Percentiles rank a stretch among this genome's conserved stretches.
These are phyloP conservation scores for Salvelinus sp. DNA, from an alignment of 2,113 vertebrate species.

Conservation along the genomic window DNA sequence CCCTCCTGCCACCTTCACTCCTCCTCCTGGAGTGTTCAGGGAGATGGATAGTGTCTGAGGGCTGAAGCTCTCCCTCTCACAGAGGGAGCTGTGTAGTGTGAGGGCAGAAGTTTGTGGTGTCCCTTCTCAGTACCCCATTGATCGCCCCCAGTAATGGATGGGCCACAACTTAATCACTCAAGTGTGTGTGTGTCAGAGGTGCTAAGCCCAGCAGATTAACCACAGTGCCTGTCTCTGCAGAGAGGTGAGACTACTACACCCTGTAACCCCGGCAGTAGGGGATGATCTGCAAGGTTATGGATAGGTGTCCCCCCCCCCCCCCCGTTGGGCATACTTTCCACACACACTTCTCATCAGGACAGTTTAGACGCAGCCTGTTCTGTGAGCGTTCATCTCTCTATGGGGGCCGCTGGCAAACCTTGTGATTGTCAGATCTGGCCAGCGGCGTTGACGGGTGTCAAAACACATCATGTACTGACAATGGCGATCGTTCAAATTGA, in stretches of 20 bases:
- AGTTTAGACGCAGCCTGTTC: background rate
- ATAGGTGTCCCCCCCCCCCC: too few relatives aligned
- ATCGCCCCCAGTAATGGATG: slow-evolving; percentile 37
- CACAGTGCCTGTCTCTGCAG: slow-evolving; percentile 32
- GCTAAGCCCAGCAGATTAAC: slow-evolving; percentile 27
- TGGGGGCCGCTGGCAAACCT: background rate
- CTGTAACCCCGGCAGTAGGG: background rate
- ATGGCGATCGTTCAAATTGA: background rate
- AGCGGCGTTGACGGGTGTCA: slow-evolving; percentile 22
- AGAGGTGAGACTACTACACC: slow-evolving; percentile 32
- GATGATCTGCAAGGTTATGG: too few relatives aligned
- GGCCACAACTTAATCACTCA: slow-evolving; percentile 32
- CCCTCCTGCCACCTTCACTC: background rate
- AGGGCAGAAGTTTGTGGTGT: too few relatives aligned
- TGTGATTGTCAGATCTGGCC: slow-evolving; percentile 15
- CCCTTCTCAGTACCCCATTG: slow-evolving; percentile 18
- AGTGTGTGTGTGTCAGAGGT: background rate
- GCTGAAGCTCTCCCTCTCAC: slow-evolving; percentile 9
- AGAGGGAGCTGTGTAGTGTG: too few relatives aligned
- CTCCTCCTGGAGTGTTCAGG: background rate
- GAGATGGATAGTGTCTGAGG: slow-evolving; percentile 4
- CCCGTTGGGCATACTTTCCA: too few relatives aligned
- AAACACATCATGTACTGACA: slow-evolving; percentile 10
- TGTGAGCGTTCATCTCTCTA: background rate
- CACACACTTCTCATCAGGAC: slow-evolving; percentile 28